A percentile compares a stretch with the other conserved stretches of the same genome.
Evolutionary conservation across 2,113 vertebrate genomes (phyloP).

Genomic region (Rhabdomys dilectus): DNA sequence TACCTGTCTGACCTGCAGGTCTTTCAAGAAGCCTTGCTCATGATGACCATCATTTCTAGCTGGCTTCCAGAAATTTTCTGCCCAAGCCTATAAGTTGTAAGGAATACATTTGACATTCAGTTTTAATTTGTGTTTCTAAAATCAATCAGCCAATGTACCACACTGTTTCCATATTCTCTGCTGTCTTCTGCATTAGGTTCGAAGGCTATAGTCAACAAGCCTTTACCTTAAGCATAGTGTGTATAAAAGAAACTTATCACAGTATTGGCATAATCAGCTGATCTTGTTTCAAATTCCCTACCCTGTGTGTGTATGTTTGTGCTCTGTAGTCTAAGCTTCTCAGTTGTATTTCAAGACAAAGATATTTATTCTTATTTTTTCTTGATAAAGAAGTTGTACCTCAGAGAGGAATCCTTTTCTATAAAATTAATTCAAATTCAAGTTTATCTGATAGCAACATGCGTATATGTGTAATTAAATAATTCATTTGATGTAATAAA

Average conservation of each 20-base stretch:
- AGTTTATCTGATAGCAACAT: background rate
- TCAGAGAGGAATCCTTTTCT: background rate
- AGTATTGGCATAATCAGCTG: background rate
- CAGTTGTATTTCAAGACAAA: slow-evolving; percentile 10
- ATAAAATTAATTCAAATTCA: background rate
- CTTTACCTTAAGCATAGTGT: background rate
- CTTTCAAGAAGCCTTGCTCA: background rate
- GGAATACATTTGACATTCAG: background rate
- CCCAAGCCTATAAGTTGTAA: background rate
- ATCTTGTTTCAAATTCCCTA: background rate
- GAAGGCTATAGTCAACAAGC: background rate
- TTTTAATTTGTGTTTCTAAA: background rate
- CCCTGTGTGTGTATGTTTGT: background rate
- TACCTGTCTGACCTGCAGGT: background rate
- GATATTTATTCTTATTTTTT: background rate
- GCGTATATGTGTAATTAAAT: background rate
- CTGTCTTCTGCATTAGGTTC: background rate
- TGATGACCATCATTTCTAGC: no score
- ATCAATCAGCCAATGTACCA: fast-evolving
- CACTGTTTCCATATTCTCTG: no score
- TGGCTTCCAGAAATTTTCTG: background rate
- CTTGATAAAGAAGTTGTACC: background rate
- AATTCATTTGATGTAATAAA: slow-evolving; percentile 12
- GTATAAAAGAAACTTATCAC: background rate
- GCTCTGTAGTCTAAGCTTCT: background rate